A percentile compares a stretch with the other conserved stretches of the same genome.
These are phyloP conservation scores for Lophura swinhoii DNA, from an alignment of 2,797 vertebrate species.

Conservation along the genomic window DNA sequence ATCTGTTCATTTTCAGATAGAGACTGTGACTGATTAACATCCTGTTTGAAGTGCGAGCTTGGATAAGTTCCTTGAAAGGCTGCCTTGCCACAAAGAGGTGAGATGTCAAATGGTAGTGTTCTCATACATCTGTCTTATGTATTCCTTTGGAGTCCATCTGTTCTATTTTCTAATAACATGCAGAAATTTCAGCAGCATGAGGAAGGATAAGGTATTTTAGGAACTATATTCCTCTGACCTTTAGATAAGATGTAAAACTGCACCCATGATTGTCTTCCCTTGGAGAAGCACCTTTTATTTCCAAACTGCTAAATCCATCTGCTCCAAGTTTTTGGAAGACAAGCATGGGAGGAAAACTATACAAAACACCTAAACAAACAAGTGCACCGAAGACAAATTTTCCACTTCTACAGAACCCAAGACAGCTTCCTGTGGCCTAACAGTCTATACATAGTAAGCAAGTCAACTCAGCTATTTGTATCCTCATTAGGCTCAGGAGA, in stretches of 20 bases:
- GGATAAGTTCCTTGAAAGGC: not conserved
- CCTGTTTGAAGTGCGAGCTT: not conserved
- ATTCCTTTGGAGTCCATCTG: not conserved
- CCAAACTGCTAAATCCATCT: not conserved
- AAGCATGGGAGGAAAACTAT: not conserved
- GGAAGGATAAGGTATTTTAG: not conserved
- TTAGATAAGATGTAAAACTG: not conserved
- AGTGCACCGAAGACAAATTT: not conserved
- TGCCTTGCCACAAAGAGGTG: not conserved
- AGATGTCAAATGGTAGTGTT: not conserved
- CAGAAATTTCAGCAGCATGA: not conserved
- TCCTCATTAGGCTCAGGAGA: not conserved
- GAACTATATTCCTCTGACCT: not conserved
- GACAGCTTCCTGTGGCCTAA: not conserved
- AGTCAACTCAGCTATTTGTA: not conserved
- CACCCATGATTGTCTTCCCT: not conserved
- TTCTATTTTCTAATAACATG: conserved; percentile 13
- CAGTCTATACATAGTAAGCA: not conserved
- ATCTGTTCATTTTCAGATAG: not conserved
- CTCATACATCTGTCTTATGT: not conserved
- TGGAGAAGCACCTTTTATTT: not conserved
- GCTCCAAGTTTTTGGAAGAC: not conserved
- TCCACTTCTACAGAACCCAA: not conserved
- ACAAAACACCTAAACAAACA: not conserved
- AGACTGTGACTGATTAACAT: not conserved